phyloP scores from a whole-genome alignment of 2,888 invertebrate genomes.

The Cosmopolites sordidus region DNA sequence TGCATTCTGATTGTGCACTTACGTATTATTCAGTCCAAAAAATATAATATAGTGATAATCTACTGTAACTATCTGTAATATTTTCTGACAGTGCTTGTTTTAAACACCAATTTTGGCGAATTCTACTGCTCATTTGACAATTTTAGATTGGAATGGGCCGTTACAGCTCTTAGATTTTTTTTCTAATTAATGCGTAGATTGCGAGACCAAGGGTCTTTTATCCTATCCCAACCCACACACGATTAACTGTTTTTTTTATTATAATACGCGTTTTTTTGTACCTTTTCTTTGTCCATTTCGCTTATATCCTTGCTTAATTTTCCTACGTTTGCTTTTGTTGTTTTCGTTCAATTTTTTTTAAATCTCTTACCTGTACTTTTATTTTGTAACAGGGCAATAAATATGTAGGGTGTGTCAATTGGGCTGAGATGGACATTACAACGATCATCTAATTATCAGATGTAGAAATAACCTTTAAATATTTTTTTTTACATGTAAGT shows the following conservation, averaged over 20 bases:
- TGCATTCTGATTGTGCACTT: too few species aligned
- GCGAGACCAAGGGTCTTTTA: neutral
- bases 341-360: constrained; percentile 24
- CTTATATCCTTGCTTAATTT: constrained; percentile 36
- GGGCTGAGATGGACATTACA: too few species aligned
- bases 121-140: constrained; percentile 4
- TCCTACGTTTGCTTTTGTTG: constrained; percentile 44
- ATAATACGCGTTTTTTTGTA: constrained; percentile 3
- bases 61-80: too few species aligned
- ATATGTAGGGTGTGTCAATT: too few species aligned
- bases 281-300: constrained; percentile 34
- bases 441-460: too few species aligned
- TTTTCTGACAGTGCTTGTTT: too few species aligned
- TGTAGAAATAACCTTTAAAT: too few species aligned
- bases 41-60: too few species aligned
- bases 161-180: constrained; percentile 9
- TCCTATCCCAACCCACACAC: too few species aligned
- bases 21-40: too few species aligned
- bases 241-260: neutral
- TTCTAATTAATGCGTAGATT: constrained; percentile 14
- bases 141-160: constrained; percentile 13
- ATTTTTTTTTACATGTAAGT: too few species aligned
- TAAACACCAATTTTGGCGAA: neutral
- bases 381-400: neutral
- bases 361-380: neutral